These are phyloP conservation scores for Sycophila texana DNA, from an alignment of 2,888 invertebrate species.

Conservation along the genomic window DNA sequence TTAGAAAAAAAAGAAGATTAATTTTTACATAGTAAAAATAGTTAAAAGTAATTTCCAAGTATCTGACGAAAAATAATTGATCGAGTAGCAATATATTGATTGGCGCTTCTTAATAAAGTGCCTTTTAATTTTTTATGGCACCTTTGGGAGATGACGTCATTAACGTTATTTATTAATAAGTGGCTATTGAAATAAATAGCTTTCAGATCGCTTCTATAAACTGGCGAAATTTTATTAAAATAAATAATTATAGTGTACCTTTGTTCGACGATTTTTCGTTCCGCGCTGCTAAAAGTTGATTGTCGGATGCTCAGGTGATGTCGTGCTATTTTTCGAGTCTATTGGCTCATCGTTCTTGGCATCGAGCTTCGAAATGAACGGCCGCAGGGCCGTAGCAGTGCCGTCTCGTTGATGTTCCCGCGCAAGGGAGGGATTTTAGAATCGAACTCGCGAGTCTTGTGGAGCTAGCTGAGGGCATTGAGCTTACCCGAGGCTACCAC, in stretches of 20 bases:
- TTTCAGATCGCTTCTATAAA: too few relatives aligned
- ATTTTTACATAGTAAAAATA: too few relatives aligned
- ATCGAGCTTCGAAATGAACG: neutral
- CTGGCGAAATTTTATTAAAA: too few relatives aligned
- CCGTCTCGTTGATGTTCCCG: constrained; percentile 43
- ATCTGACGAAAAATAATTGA: too few relatives aligned
- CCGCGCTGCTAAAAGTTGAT: neutral
- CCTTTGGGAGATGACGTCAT: too few relatives aligned
- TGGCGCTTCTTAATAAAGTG: neutral
- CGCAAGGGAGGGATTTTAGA: constrained; percentile 21
- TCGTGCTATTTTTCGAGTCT: constrained; percentile 13
- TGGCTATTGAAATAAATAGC: too few relatives aligned
- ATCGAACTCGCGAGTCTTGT: constrained; percentile 9
- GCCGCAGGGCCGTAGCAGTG: constrained; percentile 6
- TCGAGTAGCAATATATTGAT: neutral
- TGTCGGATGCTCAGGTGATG: neutral
- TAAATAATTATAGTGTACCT: neutral
- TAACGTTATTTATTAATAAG: too few relatives aligned
- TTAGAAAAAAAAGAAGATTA: too few relatives aligned
- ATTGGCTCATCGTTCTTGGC: constrained; percentile 1
- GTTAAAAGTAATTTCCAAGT: too few relatives aligned
- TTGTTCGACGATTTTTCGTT: neutral
- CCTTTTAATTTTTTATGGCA: too few relatives aligned
- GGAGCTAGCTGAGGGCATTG: constrained; percentile 31
- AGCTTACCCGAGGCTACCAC: constrained; percentile 41